phyloP scores from a whole-genome alignment of 2,888 invertebrate genomes.

The Camptogramma bilineatum region DNA sequence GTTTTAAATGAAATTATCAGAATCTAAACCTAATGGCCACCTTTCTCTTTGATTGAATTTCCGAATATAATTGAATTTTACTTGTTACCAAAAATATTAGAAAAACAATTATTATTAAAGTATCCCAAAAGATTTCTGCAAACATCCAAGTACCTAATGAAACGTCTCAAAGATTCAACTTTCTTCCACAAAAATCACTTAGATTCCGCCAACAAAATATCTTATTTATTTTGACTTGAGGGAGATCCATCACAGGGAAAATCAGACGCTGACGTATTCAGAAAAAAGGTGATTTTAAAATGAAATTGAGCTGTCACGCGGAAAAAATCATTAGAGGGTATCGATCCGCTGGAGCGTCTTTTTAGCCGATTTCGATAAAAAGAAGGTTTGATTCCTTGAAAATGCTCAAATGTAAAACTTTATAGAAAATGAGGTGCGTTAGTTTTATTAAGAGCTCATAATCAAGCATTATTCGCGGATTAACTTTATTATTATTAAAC shows the following conservation, averaged over 20 bases:
- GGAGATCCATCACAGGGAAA: slow-evolving; percentile 14
- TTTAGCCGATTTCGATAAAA: background rate
- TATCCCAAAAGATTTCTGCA: background rate
- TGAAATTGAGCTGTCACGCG: slow-evolving; percentile 17
- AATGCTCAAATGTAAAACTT: too few relatives aligned
- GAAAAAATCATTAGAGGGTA: background rate
- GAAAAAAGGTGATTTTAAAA: slow-evolving; percentile 21
- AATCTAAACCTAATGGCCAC: background rate
- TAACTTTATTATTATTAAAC: too few relatives aligned
- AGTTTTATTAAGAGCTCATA: too few relatives aligned
- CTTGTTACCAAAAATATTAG: background rate
- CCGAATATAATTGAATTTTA: background rate
- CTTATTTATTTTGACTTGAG: slow-evolving; percentile 26
- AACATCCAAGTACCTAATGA: slow-evolving; percentile 17
- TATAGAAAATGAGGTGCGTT: too few relatives aligned
- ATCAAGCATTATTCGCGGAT: too few relatives aligned
- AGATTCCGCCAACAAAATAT: slow-evolving; percentile 16
- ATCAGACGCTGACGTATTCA: slow-evolving; percentile 11
- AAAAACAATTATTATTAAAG: slow-evolving; percentile 2
- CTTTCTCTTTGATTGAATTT: background rate
- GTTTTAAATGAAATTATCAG: too few relatives aligned
- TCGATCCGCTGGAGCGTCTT: background rate
- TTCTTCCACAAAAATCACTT: slow-evolving; percentile 12
- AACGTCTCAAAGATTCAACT: slow-evolving; percentile 17
- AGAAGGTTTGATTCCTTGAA: background rate